Percentiles rank a stretch among this genome's conserved stretches.
phyloP scores from a whole-genome alignment of 1,140 invertebrate species.

The Muscidifurax raptorellus region DNA sequence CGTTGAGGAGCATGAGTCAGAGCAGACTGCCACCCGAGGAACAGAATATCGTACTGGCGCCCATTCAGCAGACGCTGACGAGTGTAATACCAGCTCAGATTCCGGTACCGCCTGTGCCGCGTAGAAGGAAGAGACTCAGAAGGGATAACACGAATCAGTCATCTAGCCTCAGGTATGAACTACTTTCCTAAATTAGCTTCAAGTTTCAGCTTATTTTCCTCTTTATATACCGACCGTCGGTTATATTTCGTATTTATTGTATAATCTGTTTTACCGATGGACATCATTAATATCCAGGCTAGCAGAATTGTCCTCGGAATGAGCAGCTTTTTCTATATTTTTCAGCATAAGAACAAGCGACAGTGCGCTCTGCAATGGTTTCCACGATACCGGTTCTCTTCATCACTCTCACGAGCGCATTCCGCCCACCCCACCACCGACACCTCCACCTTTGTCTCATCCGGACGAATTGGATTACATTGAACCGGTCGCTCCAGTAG shows the following conservation, averaged over 20 bases:
- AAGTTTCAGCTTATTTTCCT: no score
- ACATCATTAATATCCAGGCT: no score
- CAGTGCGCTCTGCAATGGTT: constrained; percentile 64
- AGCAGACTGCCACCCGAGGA: constrained; percentile 4
- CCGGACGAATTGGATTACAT: constrained; percentile 71
- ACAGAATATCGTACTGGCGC: neutral
- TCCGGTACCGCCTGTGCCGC: constrained; percentile 64
- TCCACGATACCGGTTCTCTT: constrained; percentile 7
- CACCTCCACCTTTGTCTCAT: neutral
- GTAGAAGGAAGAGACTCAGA: constrained; percentile 62
- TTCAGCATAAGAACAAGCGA: constrained; percentile 40
- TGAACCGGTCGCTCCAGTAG: constrained; percentile 44
- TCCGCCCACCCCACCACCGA: constrained; percentile 45
- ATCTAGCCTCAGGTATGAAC: constrained; percentile 35
- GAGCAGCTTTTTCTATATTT: neutral
- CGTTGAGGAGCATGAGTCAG: constrained; percentile 55
- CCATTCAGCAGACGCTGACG: neutral
- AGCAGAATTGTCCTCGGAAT: no score
- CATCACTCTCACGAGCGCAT: constrained; percentile 4
- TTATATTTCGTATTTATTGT: neutral
- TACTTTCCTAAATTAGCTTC: neutral
- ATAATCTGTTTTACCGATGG: neutral
- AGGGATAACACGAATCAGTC: constrained; percentile 31
- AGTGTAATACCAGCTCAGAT: constrained; percentile 43
- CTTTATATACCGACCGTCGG: no score